Evolutionary conservation across 2,888 invertebrate genomes (phyloP), one percentile per base, ranked within the genome.

Genomic region (Euclidia mi): DNA sequence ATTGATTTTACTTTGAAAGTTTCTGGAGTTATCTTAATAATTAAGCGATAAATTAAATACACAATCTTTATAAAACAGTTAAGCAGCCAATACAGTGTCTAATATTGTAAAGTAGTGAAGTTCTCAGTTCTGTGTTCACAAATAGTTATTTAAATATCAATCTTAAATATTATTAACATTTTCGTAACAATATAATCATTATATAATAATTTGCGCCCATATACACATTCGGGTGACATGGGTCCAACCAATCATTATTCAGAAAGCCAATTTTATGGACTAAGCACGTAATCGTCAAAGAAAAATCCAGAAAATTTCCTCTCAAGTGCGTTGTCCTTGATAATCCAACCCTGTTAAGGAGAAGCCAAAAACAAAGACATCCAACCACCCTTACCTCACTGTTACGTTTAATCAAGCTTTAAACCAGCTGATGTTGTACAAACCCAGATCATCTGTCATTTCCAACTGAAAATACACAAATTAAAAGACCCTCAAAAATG

Each of bases 401-500:
- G 10, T 17, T 15, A 18, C 10, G 11, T 40, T 40, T 20, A 40
- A 40, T 40, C 40, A 40, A 11, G 25, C 17, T 12, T 25, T 20
- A 20, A 37, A 17, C 14, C 17, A 37, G 37, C 35, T 35, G 15
- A 37, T 37, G n/a, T 43, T 58, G 10, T 38, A 32, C 11, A 38
- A 35, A 50, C 49, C 49, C 52, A 44, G 17, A 63, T 50, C 35
- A 44, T 17, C 31, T 29, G 31, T 38, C 31, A 50, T 28, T 18
- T 40, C 7, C 12, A 32, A 25, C 14, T 18, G 34, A 40, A 15
- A 40, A 2, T n/a, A 10, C 6, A 34, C 6, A 34, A 60, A 45
- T 15, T 40, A 48, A 11, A 20, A 32, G 12, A 47, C 35, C 40
- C 29, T 38, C 28, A 38, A 59, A 58, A 45, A 52, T 15, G 43